These are phyloP conservation scores for Hirundo rustica DNA, from an alignment of 2,797 vertebrate species.

Conservation along the genomic window DNA sequence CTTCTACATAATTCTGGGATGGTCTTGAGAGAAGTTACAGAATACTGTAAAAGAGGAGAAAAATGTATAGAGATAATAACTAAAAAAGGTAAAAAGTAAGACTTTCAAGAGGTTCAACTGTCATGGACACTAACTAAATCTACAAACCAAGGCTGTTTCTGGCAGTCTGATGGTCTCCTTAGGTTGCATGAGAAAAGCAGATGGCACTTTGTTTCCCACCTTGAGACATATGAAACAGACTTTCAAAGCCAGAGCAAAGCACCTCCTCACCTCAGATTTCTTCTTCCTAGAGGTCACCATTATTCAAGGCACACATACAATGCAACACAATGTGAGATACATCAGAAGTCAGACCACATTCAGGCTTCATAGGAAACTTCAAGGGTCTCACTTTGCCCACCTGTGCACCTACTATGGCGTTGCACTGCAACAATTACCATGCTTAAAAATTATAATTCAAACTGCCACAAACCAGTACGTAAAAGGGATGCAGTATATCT, in stretches of 20 bases:
- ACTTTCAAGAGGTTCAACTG: background rate
- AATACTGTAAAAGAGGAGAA: constrained; percentile 81
- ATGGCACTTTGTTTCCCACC: background rate
- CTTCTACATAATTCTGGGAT: constrained; percentile 93
- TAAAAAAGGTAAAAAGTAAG: background rate
- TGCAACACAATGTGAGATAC: background rate
- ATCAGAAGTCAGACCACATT: background rate
- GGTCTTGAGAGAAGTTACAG: constrained; percentile 91
- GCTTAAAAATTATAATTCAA: background rate
- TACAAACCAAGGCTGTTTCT: background rate
- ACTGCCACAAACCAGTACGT: background rate
- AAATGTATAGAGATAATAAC: background rate
- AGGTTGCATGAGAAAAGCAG: background rate
- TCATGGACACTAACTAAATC: background rate
- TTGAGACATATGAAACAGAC: background rate
- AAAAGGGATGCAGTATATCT: background rate
- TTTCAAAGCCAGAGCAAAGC: background rate
- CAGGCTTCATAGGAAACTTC: background rate
- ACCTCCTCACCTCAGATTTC: background rate
- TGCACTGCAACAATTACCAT: background rate
- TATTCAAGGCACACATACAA: background rate
- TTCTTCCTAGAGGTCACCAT: background rate
- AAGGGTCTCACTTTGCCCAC: background rate
- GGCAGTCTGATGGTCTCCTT: background rate
- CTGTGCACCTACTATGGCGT: background rate